phyloP scores from a whole-genome alignment of 2,797 vertebrate species.

The Pantherophis vulpinus region DNA sequence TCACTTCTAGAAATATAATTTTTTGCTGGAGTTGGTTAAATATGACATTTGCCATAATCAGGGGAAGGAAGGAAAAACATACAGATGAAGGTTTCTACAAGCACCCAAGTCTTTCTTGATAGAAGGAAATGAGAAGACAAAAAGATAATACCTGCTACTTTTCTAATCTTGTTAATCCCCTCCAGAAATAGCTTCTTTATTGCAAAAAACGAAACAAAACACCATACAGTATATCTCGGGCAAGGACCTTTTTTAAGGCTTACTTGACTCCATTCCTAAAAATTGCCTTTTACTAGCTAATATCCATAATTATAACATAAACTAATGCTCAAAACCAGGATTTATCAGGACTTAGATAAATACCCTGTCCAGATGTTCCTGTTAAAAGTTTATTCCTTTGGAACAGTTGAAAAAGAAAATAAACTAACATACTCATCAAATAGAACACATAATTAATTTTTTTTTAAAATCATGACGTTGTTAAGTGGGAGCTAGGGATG shows the following conservation, averaged over 20 bases:
- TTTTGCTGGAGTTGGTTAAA: slow-evolving; percentile 12
- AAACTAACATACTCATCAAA: not conserved
- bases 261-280: not conserved
- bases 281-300: not conserved
- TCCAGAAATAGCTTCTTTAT: not conserved
- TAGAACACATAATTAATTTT: not conserved
- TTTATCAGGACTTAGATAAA: not conserved
- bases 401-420: not conserved
- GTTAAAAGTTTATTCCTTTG: not conserved
- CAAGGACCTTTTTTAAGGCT: not conserved
- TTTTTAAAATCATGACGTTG: not conserved
- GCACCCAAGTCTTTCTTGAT: not conserved
- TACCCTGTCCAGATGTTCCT: not conserved
- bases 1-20: not conserved
- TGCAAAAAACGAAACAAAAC: not conserved
- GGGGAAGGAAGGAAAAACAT: not conserved
- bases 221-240: not conserved
- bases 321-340: not conserved
- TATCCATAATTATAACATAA: not conserved
- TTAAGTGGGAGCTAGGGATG: not conserved
- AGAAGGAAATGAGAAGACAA: not conserved
- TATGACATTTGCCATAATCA: slow-evolving; percentile 18
- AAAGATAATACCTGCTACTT: not conserved
- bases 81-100: not conserved
- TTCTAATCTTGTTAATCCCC: not conserved